Conservation (phyloP, 2,113 vertebrate genomes). For the Turdus rufiventris region DNA sequence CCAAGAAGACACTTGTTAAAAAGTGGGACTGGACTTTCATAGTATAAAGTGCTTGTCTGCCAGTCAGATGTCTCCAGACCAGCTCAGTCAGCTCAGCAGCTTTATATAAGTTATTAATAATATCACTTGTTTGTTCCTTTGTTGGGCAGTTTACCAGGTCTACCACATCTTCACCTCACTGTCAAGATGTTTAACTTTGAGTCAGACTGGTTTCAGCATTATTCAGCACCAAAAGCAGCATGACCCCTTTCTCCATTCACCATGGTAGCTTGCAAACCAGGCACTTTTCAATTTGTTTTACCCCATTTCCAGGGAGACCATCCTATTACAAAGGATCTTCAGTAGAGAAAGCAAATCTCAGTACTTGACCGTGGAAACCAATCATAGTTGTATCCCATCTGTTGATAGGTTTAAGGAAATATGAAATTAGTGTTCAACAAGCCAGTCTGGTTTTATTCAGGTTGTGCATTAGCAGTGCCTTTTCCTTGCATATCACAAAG, state of each 20-base stretch:
- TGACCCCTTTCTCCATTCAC: not conserved
- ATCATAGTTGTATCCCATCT: not conserved
- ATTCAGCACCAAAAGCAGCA: not conserved
- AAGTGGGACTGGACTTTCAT: not conserved
- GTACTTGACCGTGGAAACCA: not conserved
- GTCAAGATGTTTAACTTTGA: not conserved
- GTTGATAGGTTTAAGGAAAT: slow-evolving; percentile 16
- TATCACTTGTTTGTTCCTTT: not conserved
- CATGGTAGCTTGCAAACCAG: not conserved
- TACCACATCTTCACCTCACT: not conserved
- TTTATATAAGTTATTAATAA: not conserved
- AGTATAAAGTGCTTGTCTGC: not conserved
- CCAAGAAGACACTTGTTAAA: not conserved
- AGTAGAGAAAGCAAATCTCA: not conserved
- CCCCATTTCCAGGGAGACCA: not conserved
- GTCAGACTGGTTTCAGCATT: not conserved
- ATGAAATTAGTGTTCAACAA: not conserved
- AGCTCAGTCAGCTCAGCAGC: not conserved
- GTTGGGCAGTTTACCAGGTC: not conserved
- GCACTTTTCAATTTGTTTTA: not conserved
- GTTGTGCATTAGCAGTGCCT: not conserved
- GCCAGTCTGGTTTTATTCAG: not conserved
- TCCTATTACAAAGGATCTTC: not conserved
- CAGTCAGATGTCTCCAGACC: not conserved
- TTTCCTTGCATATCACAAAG: not conserved